A percentile compares a stretch with the other conserved stretches of the same genome.
Evolutionary conservation across 2,888 invertebrate species (phyloP).

Genomic region (Octodonta nipae): DNA sequence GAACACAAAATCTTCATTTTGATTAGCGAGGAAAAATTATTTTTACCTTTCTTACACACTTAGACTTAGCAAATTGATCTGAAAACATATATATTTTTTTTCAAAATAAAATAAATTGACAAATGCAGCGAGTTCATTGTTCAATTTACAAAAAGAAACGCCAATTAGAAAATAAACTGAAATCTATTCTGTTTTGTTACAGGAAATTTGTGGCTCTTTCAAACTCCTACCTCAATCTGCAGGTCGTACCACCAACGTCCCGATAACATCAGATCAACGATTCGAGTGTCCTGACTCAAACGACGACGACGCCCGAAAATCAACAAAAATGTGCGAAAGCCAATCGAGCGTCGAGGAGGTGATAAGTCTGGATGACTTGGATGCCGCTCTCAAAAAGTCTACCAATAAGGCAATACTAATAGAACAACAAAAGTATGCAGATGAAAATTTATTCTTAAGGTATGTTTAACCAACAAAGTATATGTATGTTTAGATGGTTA

Average conservation of each 20-base stretch:
- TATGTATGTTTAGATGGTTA: too few species aligned
- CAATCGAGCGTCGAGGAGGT: conserved; percentile 37
- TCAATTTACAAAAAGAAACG: too few species aligned
- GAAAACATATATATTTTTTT: too few species aligned
- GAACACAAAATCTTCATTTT: too few species aligned
- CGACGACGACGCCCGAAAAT: conserved; percentile 8
- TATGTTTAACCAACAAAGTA: too few species aligned
- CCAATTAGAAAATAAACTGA: too few species aligned
- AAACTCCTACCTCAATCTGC: conserved; percentile 57
- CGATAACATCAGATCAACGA: conserved; percentile 20
- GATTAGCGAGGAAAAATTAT: too few species aligned
- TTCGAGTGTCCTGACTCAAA: not conserved
- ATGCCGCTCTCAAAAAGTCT: conserved; percentile 24
- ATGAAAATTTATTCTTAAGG: conserved; percentile 54
- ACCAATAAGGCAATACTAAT: conserved; percentile 25
- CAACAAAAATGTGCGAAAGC: conserved; percentile 33
- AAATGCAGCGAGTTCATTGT: too few species aligned
- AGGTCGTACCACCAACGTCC: conserved; percentile 39
- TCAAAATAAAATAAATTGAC: too few species aligned
- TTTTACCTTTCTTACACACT: too few species aligned
- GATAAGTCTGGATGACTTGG: conserved; percentile 29
- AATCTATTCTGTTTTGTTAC: conserved; percentile 19
- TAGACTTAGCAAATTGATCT: too few species aligned
- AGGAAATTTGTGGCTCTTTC: conserved; percentile 54
- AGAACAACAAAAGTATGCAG: conserved; percentile 50